Percentiles rank a stretch among this genome's conserved stretches.
Evolutionary conservation across 2,888 invertebrate species (phyloP).

Genomic region (Caenorhabditis virilis): DNA sequence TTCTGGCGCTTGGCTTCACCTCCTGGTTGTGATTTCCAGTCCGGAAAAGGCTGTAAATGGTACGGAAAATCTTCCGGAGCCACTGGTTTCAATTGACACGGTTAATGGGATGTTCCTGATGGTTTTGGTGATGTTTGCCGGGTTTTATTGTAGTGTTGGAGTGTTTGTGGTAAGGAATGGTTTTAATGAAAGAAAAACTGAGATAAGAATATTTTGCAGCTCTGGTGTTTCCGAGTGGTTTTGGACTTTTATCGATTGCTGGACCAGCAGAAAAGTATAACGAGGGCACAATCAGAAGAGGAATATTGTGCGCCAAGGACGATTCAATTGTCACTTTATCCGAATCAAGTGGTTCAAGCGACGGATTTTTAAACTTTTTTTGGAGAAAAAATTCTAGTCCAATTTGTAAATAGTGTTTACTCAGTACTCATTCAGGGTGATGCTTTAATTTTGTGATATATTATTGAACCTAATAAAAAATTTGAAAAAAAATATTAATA

Average conservation of each 20-base stretch:
- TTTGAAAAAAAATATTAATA: conserved; percentile 27
- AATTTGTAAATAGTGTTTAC: conserved; percentile 12
- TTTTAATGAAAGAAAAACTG: neutral
- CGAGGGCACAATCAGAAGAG: conserved; percentile 8
- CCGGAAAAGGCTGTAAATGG: conserved; percentile 27
- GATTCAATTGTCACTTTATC: conserved; percentile 23
- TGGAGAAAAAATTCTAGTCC: conserved; percentile 7
- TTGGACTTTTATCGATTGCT: conserved; percentile 29
- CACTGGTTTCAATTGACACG: conserved; percentile 19
- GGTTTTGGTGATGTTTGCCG: conserved; percentile 17
- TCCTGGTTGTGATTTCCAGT: conserved; percentile 22
- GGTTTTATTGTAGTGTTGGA: conserved; percentile 12
- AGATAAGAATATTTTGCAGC: conserved; percentile 13
- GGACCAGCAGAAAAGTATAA: conserved; percentile 8
- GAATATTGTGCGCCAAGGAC: conserved; percentile 32
- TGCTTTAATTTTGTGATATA: conserved; percentile 15
- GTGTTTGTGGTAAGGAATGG: neutral
- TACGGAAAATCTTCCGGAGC: conserved; percentile 20
- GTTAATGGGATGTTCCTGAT: conserved; percentile 22
- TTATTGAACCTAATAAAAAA: conserved; percentile 1
- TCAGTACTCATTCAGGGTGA: conserved; percentile 13
- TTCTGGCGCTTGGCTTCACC: conserved; percentile 23
- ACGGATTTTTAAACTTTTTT: conserved; percentile 26
- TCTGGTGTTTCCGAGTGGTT: conserved; percentile 33
- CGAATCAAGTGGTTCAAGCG: conserved; percentile 31